Conservation (phyloP, 2,888 invertebrate species). For the Bibio marci region DNA sequence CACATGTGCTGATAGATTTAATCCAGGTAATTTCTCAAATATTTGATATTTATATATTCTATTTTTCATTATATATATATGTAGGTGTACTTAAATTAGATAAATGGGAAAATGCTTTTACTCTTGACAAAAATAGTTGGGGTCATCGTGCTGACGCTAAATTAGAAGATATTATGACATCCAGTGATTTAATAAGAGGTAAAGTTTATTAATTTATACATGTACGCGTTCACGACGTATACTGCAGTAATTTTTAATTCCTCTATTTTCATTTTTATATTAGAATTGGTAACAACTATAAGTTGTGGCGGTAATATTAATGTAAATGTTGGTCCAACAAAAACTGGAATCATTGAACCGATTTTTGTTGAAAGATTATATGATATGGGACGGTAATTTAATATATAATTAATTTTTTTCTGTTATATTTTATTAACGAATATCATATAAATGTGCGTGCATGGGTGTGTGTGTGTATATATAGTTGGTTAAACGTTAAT, state of each 20-base stretch:
- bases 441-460: too few relatives aligned
- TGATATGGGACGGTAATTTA: slow-evolving; percentile 40
- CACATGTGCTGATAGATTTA: slow-evolving; percentile 70
- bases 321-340: slow-evolving; percentile 72
- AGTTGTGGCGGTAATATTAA: slow-evolving; percentile 60
- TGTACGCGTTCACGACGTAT: too few relatives aligned
- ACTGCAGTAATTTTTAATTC: too few relatives aligned
- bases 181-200: slow-evolving; percentile 44
- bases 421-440: too few relatives aligned
- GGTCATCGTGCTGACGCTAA: slow-evolving; percentile 61
- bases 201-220: too few relatives aligned
- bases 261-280: too few relatives aligned
- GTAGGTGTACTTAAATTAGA: slow-evolving; percentile 46
- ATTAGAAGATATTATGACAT: slow-evolving; percentile 46
- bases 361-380: slow-evolving; percentile 73
- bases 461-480: too few relatives aligned
- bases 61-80: too few relatives aligned
- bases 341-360: slow-evolving; percentile 68
- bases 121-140: slow-evolving; percentile 75
- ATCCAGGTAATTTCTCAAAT: too few relatives aligned
- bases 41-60: too few relatives aligned
- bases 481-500: slow-evolving; percentile 64
- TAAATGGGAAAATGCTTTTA: slow-evolving; percentile 95
- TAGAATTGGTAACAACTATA: slow-evolving; percentile 54
- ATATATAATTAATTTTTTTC: too few relatives aligned